Conservation (phyloP, 2,113 vertebrate genomes). For the Pteruthius melanotis region DNA sequence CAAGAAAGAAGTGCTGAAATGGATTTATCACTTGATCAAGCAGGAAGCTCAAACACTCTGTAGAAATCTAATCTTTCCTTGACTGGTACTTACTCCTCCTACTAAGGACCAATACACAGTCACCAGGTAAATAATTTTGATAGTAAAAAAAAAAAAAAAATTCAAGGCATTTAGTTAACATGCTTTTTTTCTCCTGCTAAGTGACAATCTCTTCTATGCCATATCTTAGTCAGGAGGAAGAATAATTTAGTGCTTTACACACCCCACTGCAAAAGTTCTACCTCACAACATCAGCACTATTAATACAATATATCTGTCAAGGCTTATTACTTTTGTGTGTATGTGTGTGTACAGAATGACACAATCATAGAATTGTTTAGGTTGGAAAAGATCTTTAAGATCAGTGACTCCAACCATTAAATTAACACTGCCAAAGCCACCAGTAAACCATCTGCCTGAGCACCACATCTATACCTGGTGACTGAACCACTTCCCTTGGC, state of each 20-base stretch:
- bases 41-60: not conserved
- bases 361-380: not conserved
- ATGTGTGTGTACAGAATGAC: not conserved
- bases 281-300: constrained; percentile 55
- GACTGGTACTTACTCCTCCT: not conserved
- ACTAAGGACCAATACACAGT: not conserved
- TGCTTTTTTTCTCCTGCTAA: not conserved
- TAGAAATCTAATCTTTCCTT: not conserved
- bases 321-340: constrained; percentile 59
- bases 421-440: not conserved
- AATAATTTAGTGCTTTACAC: constrained; percentile 8
- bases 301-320: constrained; percentile 61
- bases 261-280: not conserved
- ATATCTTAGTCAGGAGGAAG: not conserved
- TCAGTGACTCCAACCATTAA: not conserved
- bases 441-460: not conserved
- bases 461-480: not conserved
- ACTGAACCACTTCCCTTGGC: not conserved
- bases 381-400: not conserved
- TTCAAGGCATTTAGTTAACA: not conserved
- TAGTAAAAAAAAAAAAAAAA: not conserved
- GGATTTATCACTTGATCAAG: not conserved
- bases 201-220: not conserved
- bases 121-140: not conserved
- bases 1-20: not conserved